A percentile compares a stretch with the other conserved stretches of the same genome.
Evolutionary conservation across 2,113 vertebrate species (phyloP).

Genomic region (Hydrochoerus hydrochaeris): DNA sequence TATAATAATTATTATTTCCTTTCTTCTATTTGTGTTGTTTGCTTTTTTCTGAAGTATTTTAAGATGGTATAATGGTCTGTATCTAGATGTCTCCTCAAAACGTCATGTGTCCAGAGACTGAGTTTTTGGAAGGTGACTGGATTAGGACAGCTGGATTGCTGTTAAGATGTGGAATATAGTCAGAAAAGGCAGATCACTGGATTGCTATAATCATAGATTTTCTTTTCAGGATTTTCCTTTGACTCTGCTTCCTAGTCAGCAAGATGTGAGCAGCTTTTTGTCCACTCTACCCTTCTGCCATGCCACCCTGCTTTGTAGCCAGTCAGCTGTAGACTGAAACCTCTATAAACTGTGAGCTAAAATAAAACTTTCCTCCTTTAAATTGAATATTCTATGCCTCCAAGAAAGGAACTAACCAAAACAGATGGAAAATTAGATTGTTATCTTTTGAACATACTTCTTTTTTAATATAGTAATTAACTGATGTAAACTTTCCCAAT

Average conservation of each 20-base stretch:
- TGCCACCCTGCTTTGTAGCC: background rate
- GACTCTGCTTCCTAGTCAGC: background rate
- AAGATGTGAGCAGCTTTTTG: background rate
- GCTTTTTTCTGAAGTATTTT: background rate
- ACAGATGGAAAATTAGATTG: background rate
- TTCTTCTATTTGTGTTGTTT: background rate
- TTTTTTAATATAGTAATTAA: background rate
- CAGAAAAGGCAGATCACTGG: background rate
- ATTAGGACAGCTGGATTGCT: background rate
- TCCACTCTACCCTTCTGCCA: background rate
- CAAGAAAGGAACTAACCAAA: background rate
- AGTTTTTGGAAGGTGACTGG: background rate
- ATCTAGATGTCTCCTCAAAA: background rate
- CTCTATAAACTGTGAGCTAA: background rate
- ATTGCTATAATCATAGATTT: background rate
- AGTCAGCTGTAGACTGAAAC: background rate
- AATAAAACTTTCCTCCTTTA: background rate
- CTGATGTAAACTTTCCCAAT: background rate
- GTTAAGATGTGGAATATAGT: background rate
- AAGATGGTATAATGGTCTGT: background rate
- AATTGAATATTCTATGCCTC: background rate
- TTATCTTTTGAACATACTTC: background rate
- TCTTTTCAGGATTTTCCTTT: background rate
- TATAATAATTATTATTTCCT: background rate
- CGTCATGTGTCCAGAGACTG: background rate